Percentiles rank a stretch among this genome's conserved stretches.
phyloP scores from a whole-genome alignment of 2,113 vertebrate genomes.

The Anser brachyrhynchus region DNA sequence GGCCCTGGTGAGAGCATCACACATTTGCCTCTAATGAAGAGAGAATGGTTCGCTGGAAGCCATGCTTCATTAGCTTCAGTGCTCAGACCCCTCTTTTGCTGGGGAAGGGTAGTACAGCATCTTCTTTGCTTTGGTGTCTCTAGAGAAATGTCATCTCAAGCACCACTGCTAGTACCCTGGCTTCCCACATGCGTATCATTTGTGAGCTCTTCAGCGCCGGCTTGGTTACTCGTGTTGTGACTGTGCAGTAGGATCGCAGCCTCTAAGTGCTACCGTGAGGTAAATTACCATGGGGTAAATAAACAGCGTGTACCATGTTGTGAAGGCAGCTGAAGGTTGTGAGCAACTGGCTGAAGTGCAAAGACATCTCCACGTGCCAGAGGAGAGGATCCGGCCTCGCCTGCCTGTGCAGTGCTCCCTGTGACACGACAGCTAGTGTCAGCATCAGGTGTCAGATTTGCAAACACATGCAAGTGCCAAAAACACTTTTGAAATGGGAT shows the following conservation, averaged over 20 bases:
- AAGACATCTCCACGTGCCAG: fast-evolving
- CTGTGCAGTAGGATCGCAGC: neutral
- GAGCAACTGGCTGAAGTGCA: neutral
- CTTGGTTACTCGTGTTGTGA: neutral
- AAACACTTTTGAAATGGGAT: neutral
- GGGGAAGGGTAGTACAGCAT: neutral
- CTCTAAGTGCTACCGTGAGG: neutral
- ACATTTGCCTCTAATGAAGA: neutral
- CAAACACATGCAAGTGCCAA: neutral
- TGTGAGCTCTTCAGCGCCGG: neutral
- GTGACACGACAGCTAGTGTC: neutral
- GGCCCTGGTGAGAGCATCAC: constrained; percentile 28
- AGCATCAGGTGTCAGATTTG: neutral
- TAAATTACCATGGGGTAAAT: neutral
- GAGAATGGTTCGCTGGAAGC: neutral
- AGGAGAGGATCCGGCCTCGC: neutral
- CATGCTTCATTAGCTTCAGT: constrained; percentile 29
- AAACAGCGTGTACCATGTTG: fast-evolving
- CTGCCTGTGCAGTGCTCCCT: neutral
- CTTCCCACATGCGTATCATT: neutral
- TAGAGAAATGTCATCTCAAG: neutral
- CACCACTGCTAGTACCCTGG: neutral
- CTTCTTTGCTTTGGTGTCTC: neutral
- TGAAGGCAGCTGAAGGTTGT: fast-evolving
- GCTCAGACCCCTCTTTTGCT: neutral